These are phyloP conservation scores for Tetranychus piercei DNA, from an alignment of 2,888 invertebrate species.

Conservation along the genomic window DNA sequence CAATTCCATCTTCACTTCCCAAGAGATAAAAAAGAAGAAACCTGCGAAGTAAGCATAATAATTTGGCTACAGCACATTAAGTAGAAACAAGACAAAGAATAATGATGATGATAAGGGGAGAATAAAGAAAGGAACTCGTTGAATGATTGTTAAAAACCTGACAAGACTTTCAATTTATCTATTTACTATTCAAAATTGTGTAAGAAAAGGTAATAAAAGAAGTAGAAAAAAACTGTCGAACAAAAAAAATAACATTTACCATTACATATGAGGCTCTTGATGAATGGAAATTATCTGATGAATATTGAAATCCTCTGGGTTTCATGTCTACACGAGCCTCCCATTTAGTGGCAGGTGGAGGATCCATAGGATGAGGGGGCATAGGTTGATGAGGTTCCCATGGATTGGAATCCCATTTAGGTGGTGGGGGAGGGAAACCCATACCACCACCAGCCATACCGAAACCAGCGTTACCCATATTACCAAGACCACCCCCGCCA, in stretches of 20 bases:
- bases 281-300: not conserved
- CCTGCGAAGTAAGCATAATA: not conserved
- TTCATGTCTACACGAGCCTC: not conserved
- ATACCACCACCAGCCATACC: not conserved
- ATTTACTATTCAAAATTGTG: not conserved
- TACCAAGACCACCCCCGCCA: not conserved
- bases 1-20: not conserved
- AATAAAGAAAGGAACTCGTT: not conserved
- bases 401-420: not conserved
- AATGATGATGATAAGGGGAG: not conserved
- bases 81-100: not conserved
- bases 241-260: not conserved
- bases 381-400: not conserved
- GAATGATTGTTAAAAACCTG: not conserved
- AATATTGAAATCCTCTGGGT: not conserved
- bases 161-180: not conserved
- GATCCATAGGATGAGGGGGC: not conserved
- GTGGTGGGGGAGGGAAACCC: not conserved
- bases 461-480: not conserved
- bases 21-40: not conserved
- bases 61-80: not conserved
- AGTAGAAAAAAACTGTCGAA: not conserved
- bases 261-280: not conserved
- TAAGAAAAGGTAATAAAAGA: not conserved
- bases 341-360: not conserved